Base-by-base conservation (phyloP, 2,888 invertebrate genomes). In the Cybosia mesomella region DNA sequence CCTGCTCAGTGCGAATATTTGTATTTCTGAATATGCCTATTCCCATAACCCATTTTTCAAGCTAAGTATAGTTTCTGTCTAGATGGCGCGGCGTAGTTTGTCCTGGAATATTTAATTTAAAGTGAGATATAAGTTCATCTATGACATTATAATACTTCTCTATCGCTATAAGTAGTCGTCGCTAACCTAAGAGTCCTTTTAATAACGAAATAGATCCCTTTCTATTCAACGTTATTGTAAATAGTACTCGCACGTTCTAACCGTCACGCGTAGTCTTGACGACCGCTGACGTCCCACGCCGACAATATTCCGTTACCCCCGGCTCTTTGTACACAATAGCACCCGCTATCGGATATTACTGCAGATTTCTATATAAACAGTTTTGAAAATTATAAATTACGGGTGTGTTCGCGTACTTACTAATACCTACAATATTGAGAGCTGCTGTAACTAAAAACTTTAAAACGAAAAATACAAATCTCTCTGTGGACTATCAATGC, bases 281-380 rank as follows among this genome's bases (percentile, higher is more conserved):
- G 58, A 77, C 80, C 65, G 58, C 28, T n/a, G 49, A 73, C 65
- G 66, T 68, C 71, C 70, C 63, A 64, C 70, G 58, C 65, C 58
- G 60, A 58, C 32, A 64, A 43, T 59, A 58, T 53, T 13, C 65
- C 36, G 28, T 32, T 58, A 74, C 71, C 58, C n/a, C 74, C 80
- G 24, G 21, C 65, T 67, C 70, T 70, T 64, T 58, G 80, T 76
- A 77, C 49, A 61, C 69, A 49, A 74, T 74, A 62, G 80, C 74
- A 77, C 79, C 77, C 63, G 66, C 36, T 58, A 70, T 63, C 53
- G 28, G 15, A 67, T 34, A 39, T 24, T 55, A 61, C 57, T 53
- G 24, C 49, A 49, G n/a, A 49, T n/a, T n/a, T 28, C 21, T 28
- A 2, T 15, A 58, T 11, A n/a, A 24, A 24, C 24, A 18, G n/a